Evolutionary conservation across 1,140 invertebrate genomes (phyloP).

Genomic region (Cherax quadricarinatus): DNA sequence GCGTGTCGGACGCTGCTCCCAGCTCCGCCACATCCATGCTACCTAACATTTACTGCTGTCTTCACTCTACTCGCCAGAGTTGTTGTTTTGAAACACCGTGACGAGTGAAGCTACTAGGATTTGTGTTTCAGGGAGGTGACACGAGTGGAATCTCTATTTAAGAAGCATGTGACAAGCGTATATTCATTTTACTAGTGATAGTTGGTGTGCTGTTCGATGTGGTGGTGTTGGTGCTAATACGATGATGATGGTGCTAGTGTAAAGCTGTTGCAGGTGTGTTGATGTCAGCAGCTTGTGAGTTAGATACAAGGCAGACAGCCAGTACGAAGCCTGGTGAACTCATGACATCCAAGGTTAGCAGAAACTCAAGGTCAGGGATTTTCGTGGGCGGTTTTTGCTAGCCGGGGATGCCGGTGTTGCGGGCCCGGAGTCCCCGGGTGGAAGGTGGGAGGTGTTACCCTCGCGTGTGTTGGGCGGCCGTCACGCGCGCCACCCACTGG

Average conservation of each 20-base stretch:
- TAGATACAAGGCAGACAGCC: neutral
- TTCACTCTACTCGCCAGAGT: too few relatives aligned
- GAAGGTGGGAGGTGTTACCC: conserved; percentile 40
- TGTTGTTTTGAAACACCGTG: neutral
- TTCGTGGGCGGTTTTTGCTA: neutral
- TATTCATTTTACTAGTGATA: neutral
- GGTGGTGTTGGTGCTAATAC: neutral
- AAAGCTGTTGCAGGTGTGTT: neutral
- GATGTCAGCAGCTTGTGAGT: neutral
- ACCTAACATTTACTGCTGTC: too few relatives aligned
- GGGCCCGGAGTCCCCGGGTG: conserved; percentile 22
- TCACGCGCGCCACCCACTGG: conserved; percentile 22
- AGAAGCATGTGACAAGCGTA: neutral
- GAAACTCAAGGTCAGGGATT: conserved; percentile 38
- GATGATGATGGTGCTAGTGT: neutral
- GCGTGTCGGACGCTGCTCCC: neutral
- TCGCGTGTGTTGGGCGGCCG: conserved; percentile 16
- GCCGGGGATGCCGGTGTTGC: conserved; percentile 36
- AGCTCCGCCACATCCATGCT: too few relatives aligned
- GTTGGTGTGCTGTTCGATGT: neutral
- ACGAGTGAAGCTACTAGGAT: neutral
- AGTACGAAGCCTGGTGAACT: neutral
- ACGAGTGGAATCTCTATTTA: neutral
- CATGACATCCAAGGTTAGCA: conserved; percentile 3
- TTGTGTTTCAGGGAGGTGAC: neutral